Base-by-base conservation (phyloP, 2,888 invertebrate genomes). In the Perizoma flavofasciatum region DNA sequence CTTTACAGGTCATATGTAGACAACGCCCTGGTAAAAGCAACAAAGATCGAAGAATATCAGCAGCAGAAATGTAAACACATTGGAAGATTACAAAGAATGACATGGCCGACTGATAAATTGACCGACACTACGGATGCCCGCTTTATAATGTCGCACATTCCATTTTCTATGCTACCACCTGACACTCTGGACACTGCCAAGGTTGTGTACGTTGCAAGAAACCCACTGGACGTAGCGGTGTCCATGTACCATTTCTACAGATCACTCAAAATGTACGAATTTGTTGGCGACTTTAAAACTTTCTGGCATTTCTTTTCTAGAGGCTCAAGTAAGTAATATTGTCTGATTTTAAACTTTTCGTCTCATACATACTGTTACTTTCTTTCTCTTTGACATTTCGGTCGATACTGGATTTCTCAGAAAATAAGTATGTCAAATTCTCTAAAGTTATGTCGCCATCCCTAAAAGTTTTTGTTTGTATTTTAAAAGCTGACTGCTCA, bases 151-250 rank as follows among this genome's bases (percentile, higher is more conserved):
- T 94, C 95, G 0, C 96, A 96, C 78, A 90, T 96, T 57, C 96
- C 96, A 0, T 93, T 95, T 49, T 94, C 94, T 48, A 83, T 96
- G 34, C 75, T 96, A 39, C 95, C 95, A 5, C 92, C 92, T 3
- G 83, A 90, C 65, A 79, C 94, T 7, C 75, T 94, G 64, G 81
- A 92, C 44, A 59, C 69, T 71, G 62, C 84, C 39, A 74, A 95
- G 93, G 86, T 96, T 0, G 93, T 97, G 53, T 97, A 96, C 74
- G 94, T 97, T 0, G 95, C 95, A 0, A 90, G 97, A 60, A 95
- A 97, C 85, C 96, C 96, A 0, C 95, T 95, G 80, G 97, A 97
- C 81, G 95, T 96, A 0, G 94, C 94, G 0, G 95, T 96, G 0
- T 97, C 97, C 0, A 96, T 93, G 78, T 97, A 94, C 75, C 94